Conservation (phyloP, 2,113 vertebrate genomes). For the Percina caprodes region DNA sequence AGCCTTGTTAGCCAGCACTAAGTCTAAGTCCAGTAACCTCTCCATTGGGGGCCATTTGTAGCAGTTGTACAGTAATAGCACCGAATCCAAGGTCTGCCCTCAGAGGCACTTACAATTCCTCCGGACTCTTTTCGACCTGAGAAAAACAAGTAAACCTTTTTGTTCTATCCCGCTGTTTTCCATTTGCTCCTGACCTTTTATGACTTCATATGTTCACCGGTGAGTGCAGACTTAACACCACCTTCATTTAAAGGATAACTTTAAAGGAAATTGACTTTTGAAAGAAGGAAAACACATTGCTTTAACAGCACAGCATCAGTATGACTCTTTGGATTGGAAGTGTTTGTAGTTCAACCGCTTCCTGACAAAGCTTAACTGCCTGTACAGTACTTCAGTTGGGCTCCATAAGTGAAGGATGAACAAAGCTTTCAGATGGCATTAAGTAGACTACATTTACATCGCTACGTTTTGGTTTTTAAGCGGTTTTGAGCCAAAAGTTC, state of each 20-base stretch:
- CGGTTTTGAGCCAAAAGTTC: too few species aligned
- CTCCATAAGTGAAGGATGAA: not conserved
- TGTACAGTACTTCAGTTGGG: not conserved
- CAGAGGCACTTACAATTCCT: constrained; percentile 18
- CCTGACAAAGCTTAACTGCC: not conserved
- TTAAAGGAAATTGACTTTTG: constrained; percentile 7
- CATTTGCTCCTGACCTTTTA: constrained; percentile 56
- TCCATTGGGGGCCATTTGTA: not conserved
- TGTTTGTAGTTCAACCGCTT: constrained; percentile 9
- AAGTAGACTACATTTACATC: not conserved
- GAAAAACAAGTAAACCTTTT: constrained; percentile 44
- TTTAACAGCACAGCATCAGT: not conserved
- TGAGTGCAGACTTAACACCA: not conserved
- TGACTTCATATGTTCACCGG: constrained; percentile 23
- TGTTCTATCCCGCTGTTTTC: not conserved
- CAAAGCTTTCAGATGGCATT: not conserved
- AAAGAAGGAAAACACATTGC: not conserved
- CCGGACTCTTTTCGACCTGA: not conserved
- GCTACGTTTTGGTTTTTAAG: too few species aligned
- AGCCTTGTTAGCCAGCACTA: constrained; percentile 53
- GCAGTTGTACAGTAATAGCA: constrained; percentile 37
- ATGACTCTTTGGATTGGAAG: not conserved
- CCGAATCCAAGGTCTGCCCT: constrained; percentile 36
- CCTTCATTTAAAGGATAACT: not conserved
- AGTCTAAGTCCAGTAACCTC: constrained; percentile 5